phyloP scores from a whole-genome alignment of 2,113 vertebrate species.

The Oostethus manadensis region DNA sequence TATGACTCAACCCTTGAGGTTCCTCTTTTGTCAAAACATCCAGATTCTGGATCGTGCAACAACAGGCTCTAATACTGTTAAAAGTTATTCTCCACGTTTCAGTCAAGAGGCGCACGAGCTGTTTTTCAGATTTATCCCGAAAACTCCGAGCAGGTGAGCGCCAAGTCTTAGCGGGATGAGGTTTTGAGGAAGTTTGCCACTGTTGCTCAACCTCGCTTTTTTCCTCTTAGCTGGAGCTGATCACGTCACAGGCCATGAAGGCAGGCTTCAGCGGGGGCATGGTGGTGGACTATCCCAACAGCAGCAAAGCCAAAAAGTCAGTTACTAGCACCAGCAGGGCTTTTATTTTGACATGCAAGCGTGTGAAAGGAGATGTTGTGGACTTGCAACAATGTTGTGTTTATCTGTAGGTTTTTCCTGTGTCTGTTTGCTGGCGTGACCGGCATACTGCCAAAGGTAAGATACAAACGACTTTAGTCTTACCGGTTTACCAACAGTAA shows the following conservation, averaged over 20 bases:
- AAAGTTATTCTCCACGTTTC: slow-evolving; percentile 21
- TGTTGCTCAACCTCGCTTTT: neutral
- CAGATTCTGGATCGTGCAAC: neutral
- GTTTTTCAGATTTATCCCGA: slow-evolving; percentile 94
- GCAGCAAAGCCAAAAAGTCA: slow-evolving; percentile 94
- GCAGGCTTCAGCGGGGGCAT: slow-evolving; percentile 93
- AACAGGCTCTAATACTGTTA: neutral
- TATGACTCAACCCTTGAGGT: neutral
- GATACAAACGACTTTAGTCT: slow-evolving; percentile 13
- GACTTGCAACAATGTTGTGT: neutral
- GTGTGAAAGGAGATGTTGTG: slow-evolving; percentile 26
- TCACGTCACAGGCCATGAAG: slow-evolving; percentile 87
- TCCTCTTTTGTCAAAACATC: neutral
- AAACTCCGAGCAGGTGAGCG: slow-evolving; percentile 86
- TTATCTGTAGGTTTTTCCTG: slow-evolving; percentile 84
- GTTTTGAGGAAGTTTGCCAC: neutral
- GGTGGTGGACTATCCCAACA: slow-evolving; percentile 98
- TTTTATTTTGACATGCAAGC: slow-evolving; percentile 27
- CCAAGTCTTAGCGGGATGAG: neutral
- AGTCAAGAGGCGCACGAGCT: slow-evolving; percentile 85
- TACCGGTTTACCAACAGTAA: too few species aligned
- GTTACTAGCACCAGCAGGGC: slow-evolving; percentile 27
- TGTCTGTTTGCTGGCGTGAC: slow-evolving; percentile 87
- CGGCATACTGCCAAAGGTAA: slow-evolving; percentile 84
- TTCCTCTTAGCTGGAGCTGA: slow-evolving; percentile 82